Percentiles rank a stretch among this genome's conserved stretches.
Evolutionary conservation across 2,113 vertebrate species (phyloP).

Genomic region (Pseudonaja textilis): DNA sequence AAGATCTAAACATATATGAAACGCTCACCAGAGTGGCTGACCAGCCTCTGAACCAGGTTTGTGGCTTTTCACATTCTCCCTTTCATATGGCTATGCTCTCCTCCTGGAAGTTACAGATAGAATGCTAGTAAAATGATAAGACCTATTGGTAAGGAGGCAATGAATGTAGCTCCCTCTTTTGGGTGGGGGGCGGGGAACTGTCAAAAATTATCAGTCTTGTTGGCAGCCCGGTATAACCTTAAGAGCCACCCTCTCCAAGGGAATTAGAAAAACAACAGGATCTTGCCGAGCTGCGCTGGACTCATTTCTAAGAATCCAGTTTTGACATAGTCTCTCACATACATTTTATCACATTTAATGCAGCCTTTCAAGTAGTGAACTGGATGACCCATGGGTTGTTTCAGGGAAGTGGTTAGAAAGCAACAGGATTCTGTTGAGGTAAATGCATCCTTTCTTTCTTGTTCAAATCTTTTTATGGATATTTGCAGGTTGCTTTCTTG

Average conservation of each 20-base stretch:
- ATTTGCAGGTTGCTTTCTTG: neutral
- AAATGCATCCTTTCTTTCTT: neutral
- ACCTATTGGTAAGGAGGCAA: neutral
- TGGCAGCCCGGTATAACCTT: neutral
- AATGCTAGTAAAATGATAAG: constrained; percentile 5
- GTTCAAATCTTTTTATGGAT: neutral
- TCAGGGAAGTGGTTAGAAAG: neutral
- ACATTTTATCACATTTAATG: neutral
- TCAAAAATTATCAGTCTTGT: neutral
- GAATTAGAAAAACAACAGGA: neutral
- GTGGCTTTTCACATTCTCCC: constrained; percentile 1
- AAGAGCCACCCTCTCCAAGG: neutral
- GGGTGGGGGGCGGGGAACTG: neutral
- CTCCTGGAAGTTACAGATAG: neutral
- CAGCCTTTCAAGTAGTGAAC: neutral
- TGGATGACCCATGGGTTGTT: neutral
- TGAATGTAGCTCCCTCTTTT: neutral
- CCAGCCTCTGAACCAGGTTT: neutral
- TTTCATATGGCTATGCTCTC: neutral
- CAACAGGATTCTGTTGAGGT: neutral
- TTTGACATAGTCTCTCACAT: neutral
- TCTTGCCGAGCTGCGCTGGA: neutral
- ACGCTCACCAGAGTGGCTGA: neutral
- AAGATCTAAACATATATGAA: constrained; percentile 19
- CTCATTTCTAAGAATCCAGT: neutral